Evolutionary conservation across 2,888 invertebrate genomes (phyloP).

Genomic region (Caenorhabditis zanzibari): DNA sequence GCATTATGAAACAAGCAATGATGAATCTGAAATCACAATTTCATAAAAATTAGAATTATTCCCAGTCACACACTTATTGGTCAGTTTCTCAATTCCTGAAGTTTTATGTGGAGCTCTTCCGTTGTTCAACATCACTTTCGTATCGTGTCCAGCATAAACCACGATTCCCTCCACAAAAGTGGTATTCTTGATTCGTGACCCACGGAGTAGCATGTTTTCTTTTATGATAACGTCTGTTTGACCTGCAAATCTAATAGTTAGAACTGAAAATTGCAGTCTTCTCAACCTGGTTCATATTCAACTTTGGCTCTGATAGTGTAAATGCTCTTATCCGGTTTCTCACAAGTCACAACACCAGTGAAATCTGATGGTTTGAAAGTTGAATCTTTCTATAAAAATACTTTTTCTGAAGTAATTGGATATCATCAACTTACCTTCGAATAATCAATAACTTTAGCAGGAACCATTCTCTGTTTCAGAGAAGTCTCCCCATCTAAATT

Average conservation of each 20-base stretch:
- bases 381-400: constrained; percentile 66
- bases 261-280: not conserved
- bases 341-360: constrained; percentile 92
- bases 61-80: constrained; percentile 87
- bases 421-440: constrained; percentile 87
- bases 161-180: constrained; percentile 97
- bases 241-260: constrained; percentile 33
- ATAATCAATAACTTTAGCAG: constrained; percentile 65
- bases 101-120: constrained; percentile 89
- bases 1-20: constrained; percentile 90
- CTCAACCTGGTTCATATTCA: constrained; percentile 81
- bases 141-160: constrained; percentile 97
- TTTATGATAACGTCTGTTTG: constrained; percentile 86
- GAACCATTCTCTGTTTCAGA: constrained; percentile 90
- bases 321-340: constrained; percentile 95
- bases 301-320: constrained; percentile 91
- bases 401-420: not conserved
- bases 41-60: not conserved
- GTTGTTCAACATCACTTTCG: constrained; percentile 98
- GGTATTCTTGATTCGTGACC: constrained; percentile 96
- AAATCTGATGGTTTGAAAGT: constrained; percentile 85
- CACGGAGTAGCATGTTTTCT: constrained; percentile 94
- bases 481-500: constrained; percentile 98
- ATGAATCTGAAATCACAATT: constrained; percentile 70
- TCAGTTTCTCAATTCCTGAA: constrained; percentile 92